Conservation (phyloP, 2,113 vertebrate genomes). For the Larimichthys crocea region DNA sequence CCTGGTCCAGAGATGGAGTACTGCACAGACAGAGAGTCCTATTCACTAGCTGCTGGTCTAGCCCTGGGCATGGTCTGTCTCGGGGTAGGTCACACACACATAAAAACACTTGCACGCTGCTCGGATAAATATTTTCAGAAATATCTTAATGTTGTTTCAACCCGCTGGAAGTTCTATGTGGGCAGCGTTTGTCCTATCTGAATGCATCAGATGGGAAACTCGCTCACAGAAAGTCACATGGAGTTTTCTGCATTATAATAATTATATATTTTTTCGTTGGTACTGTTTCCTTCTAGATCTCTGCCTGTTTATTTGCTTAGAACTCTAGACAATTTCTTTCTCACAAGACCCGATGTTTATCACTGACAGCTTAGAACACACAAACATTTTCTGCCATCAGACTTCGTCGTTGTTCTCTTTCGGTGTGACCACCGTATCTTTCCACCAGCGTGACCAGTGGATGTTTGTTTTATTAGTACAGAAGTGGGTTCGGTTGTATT, state of each 20-base stretch:
- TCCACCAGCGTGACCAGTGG: background rate
- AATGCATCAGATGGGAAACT: background rate
- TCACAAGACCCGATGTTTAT: background rate
- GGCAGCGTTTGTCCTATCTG: background rate
- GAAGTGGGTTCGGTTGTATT: background rate
- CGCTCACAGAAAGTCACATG: background rate
- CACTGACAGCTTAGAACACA: background rate
- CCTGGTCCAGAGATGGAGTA: slow-evolving; percentile 99
- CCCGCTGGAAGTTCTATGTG: background rate
- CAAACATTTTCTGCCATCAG: background rate
- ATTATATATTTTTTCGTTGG: background rate
- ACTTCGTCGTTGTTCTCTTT: background rate
- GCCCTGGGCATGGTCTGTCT: slow-evolving; percentile 99
- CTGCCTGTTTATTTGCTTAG: background rate
- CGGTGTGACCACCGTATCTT: background rate
- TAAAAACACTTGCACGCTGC: background rate
- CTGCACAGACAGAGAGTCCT: slow-evolving; percentile 97
- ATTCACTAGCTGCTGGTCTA: slow-evolving; percentile 94
- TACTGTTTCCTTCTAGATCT: background rate
- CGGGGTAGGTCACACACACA: slow-evolving; percentile 87
- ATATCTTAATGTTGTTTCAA: slow-evolving; percentile 1
- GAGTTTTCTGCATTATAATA: background rate
- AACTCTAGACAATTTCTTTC: background rate
- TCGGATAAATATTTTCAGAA: background rate
- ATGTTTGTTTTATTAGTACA: background rate